Evolutionary conservation across 2,888 invertebrate species (phyloP).

Genomic region (Trissolcus japonicus): DNA sequence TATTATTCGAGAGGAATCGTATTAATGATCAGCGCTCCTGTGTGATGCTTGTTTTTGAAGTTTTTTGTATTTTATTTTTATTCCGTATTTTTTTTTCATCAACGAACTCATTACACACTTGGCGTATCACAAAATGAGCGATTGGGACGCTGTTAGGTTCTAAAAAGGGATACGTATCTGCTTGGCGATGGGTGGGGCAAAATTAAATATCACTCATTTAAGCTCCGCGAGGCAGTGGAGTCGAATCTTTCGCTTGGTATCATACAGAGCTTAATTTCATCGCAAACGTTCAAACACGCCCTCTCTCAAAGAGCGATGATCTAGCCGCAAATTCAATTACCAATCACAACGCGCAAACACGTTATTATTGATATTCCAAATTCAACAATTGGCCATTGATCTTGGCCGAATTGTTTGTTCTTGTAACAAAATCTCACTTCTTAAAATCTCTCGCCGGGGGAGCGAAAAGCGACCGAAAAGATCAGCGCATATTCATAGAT

Average conservation of each 20-base stretch:
- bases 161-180: too few species aligned
- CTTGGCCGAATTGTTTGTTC: constrained; percentile 28
- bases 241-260: constrained; percentile 6
- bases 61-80: too few species aligned
- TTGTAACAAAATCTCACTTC: constrained; percentile 21
- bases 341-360: constrained; percentile 36
- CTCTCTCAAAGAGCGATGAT: constrained; percentile 4
- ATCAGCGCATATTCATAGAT: constrained; percentile 28
- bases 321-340: constrained; percentile 30
- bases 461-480: not conserved
- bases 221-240: not conserved
- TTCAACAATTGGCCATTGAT: constrained; percentile 45
- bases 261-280: constrained; percentile 14
- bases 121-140: too few species aligned
- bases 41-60: too few species aligned
- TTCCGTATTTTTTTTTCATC: too few species aligned
- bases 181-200: not conserved
- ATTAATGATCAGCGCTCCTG: too few species aligned
- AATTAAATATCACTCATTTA: not conserved
- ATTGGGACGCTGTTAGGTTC: too few species aligned
- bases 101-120: too few species aligned
- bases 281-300: not conserved
- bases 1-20: too few species aligned
- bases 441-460: not conserved
- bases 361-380: constrained; percentile 26